Evolutionary conservation across 2,888 invertebrate species (phyloP).

Genomic region (Mimas tiliae): DNA sequence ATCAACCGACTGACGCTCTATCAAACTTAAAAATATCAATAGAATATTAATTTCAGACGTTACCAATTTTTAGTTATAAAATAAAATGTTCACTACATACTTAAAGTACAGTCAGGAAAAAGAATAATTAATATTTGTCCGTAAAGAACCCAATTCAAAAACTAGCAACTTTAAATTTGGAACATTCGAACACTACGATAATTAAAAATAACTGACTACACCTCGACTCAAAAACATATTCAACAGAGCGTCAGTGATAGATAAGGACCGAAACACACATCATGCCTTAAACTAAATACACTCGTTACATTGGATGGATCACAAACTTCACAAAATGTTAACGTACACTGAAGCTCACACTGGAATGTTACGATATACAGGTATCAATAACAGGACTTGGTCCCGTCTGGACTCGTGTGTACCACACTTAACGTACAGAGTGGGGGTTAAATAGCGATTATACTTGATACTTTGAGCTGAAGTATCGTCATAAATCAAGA

Average conservation of each 20-base stretch:
- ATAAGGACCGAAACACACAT: constrained; percentile 66
- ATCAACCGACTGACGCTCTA: constrained; percentile 58
- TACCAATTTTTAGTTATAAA: neutral
- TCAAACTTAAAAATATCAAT: constrained; percentile 26
- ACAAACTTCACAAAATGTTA: constrained; percentile 74
- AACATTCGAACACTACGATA: neutral
- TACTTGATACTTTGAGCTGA: neutral
- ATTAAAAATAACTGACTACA: neutral
- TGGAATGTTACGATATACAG: constrained; percentile 83
- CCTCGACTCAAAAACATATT: constrained; percentile 5
- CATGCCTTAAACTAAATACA: constrained; percentile 72
- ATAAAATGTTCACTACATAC: neutral
- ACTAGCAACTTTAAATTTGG: neutral
- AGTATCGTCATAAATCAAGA: neutral
- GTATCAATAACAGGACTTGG: constrained; percentile 76
- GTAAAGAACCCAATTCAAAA: neutral
- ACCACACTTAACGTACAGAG: constrained; percentile 10
- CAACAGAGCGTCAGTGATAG: constrained; percentile 64
- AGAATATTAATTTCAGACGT: neutral
- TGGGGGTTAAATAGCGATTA: neutral
- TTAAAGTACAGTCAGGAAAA: neutral
- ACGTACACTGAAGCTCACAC: constrained; percentile 78
- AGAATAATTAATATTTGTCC: neutral
- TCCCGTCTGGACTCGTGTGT: constrained; percentile 24
- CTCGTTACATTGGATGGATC: constrained; percentile 79